Conservation (phyloP, 2,113 vertebrate genomes). For the Misgurnus mizolepis region DNA sequence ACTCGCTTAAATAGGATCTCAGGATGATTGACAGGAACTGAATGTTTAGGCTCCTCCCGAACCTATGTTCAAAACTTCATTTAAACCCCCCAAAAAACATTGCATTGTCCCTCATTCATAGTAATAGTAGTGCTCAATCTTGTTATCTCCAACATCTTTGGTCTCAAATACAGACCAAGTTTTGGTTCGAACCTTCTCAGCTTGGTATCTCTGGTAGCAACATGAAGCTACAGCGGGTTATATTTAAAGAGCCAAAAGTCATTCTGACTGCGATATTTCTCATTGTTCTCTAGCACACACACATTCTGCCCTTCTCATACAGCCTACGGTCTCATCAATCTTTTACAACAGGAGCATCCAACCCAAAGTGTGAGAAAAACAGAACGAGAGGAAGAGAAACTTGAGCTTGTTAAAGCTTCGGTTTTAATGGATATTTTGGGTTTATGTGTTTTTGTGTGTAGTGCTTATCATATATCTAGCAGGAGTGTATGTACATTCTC, state of each 20-base stretch:
- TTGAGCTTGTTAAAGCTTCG: not conserved
- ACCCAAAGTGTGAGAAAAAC: conserved; percentile 28
- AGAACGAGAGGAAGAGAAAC: not conserved
- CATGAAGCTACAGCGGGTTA: conserved; percentile 4
- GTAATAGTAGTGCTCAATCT: no score
- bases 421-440: not conserved
- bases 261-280: not conserved
- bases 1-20: no score
- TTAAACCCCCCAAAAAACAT: no score
- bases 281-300: conserved; percentile 2
- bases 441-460: not conserved
- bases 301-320: conserved; percentile 1
- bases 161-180: no score
- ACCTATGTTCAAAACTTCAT: no score
- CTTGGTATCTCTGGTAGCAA: not conserved
- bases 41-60: no score
- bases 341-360: conserved; percentile 5
- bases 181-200: not conserved
- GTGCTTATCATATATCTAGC: not conserved
- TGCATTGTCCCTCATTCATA: no score
- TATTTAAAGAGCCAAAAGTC: conserved; percentile 8
- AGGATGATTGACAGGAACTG: no score
- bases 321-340: conserved; percentile 37
- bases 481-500: not conserved
- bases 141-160: no score